Base-by-base conservation (phyloP, 2,888 invertebrate species). In the Melinaea marsaeus region DNA sequence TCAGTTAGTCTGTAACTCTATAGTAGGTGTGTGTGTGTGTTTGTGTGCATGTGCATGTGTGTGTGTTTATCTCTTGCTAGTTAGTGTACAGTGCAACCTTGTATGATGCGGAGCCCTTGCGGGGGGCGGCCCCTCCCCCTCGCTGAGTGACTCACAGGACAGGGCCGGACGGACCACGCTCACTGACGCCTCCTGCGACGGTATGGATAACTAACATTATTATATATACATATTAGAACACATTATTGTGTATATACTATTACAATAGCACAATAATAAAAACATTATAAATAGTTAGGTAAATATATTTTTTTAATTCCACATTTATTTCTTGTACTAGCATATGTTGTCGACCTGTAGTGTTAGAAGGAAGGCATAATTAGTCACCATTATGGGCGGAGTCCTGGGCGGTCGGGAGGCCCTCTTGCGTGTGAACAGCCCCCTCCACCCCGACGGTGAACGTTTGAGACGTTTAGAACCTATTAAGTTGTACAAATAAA, bases 381-480 rank as follows among this genome's bases (percentile, higher is more conserved):
- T 13, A 37, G 13, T 46, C 13, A 65, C 64, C 62, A 54, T 58
- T 4, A 57, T 60, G 3, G 74, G 70, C 2, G 75, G 72, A 5
- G 75, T 65, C 32, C 68, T 61, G 32, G 69, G 67, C 5, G 70
- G 60, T 2, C 69, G 66, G 22, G 77, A 75, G 46, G 78, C 79
- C 2, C 82, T 73, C 64, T 84, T 86, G 71, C 92, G 91, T 0
- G 96, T 95, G 86, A 96, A 97, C 69, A 97, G 92, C 1, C 95
- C 94, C 64, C 95, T 93, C 96, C 97, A 96, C 11, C 96, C 95
- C 0, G 92, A 90, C 7, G 95, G 93, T 0, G 95, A 95, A 2
- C 95, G 90, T 80, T 95, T 95, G 7, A 93, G 81, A 2, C 94
- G 91, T 72, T 94, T 94, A 73, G 69, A 81, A 62, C 83, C 92